Evolutionary conservation across 2,888 invertebrate genomes (phyloP), one percentile per base, ranked within the genome.

Genomic region (Drosophila mayaguana): DNA sequence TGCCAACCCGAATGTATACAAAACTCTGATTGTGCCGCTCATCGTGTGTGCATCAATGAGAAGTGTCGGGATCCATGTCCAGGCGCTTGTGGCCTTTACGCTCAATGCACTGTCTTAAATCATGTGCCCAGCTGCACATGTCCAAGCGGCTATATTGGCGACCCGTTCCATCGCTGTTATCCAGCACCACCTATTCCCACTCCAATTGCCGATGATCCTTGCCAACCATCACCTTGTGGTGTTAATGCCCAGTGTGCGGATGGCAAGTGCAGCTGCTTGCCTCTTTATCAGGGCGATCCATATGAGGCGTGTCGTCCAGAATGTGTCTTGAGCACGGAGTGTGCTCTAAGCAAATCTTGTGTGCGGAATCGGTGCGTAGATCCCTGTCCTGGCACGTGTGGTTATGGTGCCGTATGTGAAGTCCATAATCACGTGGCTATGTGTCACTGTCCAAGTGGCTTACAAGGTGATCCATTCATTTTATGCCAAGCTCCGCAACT

Each of bases 61-160:
- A 95, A 95, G 92, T 96, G 96, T 90, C 94, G 93, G 88, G 95
- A 96, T 92, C 96, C 96, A 38, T 96, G 96, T 80, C 95, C 94
- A 28, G 95, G 95, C 67, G 95, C 95, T 8, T 97, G 96, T 91
- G 96, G 96, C 40, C 91, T 94, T 54, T 95, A 94, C 87, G 96
- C 96, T n/a, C 91, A 94, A 55, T 96, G 96, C 85, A 94, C 95
- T 81, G 95, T 96, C 8, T 94, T 95, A 54, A 96, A 95, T 83
- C 96, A 96, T 84, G 94, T 95, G 28, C 95, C 96, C 11, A 95
- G 94, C 91, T 96, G 96, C 85, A 94, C 94, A 70, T 96, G 96
- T 88, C 94, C 95, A 42, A 94, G 94, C 81, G 95, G 95, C 72
- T 95, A 94, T 92, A 94, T 95, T 34, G 96, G 96, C 71, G 95